These are phyloP conservation scores for Zoanthus sansibaricus DNA, from an alignment of 92 coral and sea anemone genomes.

Conservation along the genomic window DNA sequence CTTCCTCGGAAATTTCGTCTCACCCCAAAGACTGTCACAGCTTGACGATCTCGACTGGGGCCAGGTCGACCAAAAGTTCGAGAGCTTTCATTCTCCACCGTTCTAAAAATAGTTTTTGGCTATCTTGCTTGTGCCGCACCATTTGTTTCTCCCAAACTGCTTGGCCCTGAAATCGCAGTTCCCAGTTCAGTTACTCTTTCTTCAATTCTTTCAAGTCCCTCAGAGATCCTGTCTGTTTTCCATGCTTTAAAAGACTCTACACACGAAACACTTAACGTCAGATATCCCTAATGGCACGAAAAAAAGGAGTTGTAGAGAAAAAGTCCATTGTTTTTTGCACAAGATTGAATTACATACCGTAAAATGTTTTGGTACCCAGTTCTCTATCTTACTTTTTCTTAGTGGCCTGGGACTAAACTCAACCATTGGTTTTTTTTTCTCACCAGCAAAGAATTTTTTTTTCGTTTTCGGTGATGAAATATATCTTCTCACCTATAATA, in stretches of 20 bases:
- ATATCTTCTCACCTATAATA: conserved; percentile 5
- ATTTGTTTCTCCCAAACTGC: background rate
- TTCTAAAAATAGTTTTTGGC: background rate
- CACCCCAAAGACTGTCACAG: conserved; percentile 9
- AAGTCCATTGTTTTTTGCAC: conserved; percentile 8
- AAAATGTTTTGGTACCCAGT: conserved; percentile 17
- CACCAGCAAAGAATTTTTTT: conserved; percentile 24
- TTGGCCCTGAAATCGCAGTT: conserved; percentile 1
- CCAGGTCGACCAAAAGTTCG: conserved; percentile 20
- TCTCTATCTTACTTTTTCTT: conserved; percentile 34
- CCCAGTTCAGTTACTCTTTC: background rate
- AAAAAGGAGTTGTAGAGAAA: too few species aligned
- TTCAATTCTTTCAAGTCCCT: conserved; percentile 23
- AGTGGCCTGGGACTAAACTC: conserved; percentile 42
- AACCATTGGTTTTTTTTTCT: conserved; percentile 23
- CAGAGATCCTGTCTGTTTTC: conserved; percentile 13
- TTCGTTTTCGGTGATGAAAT: conserved; percentile 36
- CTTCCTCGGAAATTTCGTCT: conserved; percentile 12
- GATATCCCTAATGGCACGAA: background rate
- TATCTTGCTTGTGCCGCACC: background rate
- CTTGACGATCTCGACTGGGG: conserved; percentile 18
- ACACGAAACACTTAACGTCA: background rate
- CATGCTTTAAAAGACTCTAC: background rate
- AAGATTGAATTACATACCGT: too few species aligned
- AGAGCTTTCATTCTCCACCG: background rate